Percentiles rank a stretch among this genome's conserved stretches.
phyloP scores from a whole-genome alignment of 1,140 invertebrate genomes.

The Zaprionus inermis region DNA sequence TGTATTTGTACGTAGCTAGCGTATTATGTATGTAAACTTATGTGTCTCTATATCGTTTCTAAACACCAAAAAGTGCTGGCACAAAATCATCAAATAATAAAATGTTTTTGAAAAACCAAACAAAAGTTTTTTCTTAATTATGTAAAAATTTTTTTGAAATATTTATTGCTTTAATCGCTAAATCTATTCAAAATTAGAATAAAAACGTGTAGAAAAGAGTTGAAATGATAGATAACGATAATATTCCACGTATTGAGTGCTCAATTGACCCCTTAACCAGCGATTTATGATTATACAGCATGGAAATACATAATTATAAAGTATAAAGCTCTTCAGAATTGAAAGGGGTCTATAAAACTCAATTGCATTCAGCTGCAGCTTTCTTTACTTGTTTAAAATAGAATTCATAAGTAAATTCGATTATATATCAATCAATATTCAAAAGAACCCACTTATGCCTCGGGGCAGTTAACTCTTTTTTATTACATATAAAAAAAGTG shows the following conservation, averaged over 20 bases:
- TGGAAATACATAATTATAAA: neutral
- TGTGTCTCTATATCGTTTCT: constrained; percentile 73
- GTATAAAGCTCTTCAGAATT: neutral
- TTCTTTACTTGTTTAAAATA: constrained; percentile 2
- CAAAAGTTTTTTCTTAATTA: neutral
- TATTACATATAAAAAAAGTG: constrained; percentile 3
- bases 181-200: neutral
- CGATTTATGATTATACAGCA: neutral
- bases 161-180: neutral
- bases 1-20: constrained; percentile 38
- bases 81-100: constrained; percentile 73
- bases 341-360: neutral
- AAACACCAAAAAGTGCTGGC: constrained; percentile 79
- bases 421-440: constrained; percentile 2
- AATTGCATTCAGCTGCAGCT: neutral
- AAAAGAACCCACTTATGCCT: constrained; percentile 3
- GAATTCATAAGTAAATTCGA: neutral
- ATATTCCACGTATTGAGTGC: neutral
- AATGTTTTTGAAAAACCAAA: constrained; percentile 69
- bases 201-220: neutral
- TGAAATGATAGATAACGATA: neutral
- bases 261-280: neutral
- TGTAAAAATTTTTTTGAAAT: too few species aligned
- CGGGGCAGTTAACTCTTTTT: neutral
- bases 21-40: constrained; percentile 51